Conservation (phyloP, 2,113 vertebrate genomes). For the Passer domesticus region DNA sequence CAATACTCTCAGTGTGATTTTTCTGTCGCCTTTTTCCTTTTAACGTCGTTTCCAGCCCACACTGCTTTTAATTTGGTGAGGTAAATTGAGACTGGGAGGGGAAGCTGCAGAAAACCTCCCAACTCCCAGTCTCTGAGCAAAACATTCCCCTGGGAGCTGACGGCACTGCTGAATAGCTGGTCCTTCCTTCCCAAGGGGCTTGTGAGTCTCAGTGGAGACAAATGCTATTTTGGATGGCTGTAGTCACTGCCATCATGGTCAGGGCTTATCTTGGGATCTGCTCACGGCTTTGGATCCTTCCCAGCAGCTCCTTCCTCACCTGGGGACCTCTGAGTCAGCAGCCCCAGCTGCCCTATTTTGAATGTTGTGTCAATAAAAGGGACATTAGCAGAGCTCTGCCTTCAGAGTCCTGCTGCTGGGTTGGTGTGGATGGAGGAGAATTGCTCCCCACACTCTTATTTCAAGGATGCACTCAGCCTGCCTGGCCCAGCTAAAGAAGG, state of each 20-base stretch:
- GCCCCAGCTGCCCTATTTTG: background rate
- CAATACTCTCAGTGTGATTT: slow-evolving; percentile 36
- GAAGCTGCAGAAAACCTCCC: slow-evolving; percentile 35
- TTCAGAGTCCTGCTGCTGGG: background rate
- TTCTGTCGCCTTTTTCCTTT: slow-evolving; percentile 33
- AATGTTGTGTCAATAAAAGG: background rate
- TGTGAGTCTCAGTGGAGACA: background rate
- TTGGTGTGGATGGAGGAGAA: background rate
- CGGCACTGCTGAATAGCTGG: background rate
- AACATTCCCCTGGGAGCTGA: background rate
- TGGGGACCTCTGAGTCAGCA: slow-evolving; percentile 1
- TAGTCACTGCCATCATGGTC: background rate
- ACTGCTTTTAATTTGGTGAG: slow-evolving; percentile 45
- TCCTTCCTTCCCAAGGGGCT: background rate
- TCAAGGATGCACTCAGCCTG: background rate
- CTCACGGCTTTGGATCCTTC: background rate
- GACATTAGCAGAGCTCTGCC: background rate
- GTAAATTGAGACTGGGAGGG: slow-evolving; percentile 44
- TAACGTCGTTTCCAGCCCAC: slow-evolving; percentile 41
- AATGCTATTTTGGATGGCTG: background rate
- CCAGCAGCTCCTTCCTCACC: background rate
- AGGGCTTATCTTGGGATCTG: rapidly evolving
- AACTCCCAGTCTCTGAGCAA: background rate
- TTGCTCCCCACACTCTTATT: background rate
- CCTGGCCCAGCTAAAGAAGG: background rate